Base-by-base conservation (phyloP, 2,797 vertebrate genomes). In the Triplophysa yarkandensis region DNA sequence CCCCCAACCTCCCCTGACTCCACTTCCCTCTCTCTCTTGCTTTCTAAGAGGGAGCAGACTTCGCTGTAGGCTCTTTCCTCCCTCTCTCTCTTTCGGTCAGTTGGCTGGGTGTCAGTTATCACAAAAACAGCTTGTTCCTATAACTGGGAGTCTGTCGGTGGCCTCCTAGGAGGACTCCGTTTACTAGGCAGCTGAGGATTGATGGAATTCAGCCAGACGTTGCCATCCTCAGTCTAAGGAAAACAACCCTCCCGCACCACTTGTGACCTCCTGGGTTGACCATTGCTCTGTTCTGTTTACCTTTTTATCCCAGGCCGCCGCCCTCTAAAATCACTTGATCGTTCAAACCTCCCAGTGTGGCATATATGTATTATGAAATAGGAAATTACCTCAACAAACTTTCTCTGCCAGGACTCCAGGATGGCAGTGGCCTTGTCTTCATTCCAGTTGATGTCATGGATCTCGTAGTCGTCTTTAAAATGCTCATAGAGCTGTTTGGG, bases 401-500 rank as follows among this genome's bases (percentile, higher is more conserved):
- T 96, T 85, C 97, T 92, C 89, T 99, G 98, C 98, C 97, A 99
- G 57, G 95, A 93, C 85, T 97, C 95, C 67, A 99, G 92, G 86
- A 99, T 97, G 57, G 93, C 93, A 0, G 92, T 88, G 0, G 98
- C 98, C 86, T 98, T 98, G 32, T 97, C 95, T 82, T 98, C 94
- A 0, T 94, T 98, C 98, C 98, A 99, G 92, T 94, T 96, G 71
- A 99, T 98, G 89, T 99, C 96, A 0, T 98, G 96, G 48, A 98
- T 99, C 91, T 98, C 96, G 0, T 99, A 98, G 90, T 98, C 95
- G 0, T 96, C 97, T 84, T 97, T 96, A 91, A 97, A 99, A 88
- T 98, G 97, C 86, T 99, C 96, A 0, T 95, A 98, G 23, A 99
- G 94, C 88, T 99, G 98, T 76, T 94, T 95, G 4, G 97, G 94